Evolutionary conservation across 1,140 invertebrate species (phyloP).

Genomic region (Hormaphis cornu): DNA sequence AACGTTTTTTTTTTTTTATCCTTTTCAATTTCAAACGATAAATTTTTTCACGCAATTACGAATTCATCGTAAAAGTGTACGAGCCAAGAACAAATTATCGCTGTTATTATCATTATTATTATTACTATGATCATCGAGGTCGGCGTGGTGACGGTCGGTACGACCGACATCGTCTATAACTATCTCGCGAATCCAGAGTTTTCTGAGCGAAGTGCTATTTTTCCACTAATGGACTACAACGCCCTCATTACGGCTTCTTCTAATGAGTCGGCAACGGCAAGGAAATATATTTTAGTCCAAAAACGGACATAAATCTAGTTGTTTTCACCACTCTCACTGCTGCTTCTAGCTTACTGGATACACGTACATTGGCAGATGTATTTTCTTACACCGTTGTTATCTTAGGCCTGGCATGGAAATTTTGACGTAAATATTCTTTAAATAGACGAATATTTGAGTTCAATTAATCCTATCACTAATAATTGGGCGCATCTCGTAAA

Average conservation of each 20-base stretch:
- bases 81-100: neutral
- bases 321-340: neutral
- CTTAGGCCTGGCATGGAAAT: no score
- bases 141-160: neutral
- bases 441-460: no score
- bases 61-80: neutral
- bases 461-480: no score
- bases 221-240: neutral
- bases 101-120: neutral
- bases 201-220: neutral
- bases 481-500: no score
- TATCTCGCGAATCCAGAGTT: neutral
- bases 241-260: conserved; percentile 5
- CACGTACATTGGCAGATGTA: neutral
- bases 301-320: conserved; percentile 9
- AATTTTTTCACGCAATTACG: neutral
- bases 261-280: neutral
- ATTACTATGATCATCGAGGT: neutral
- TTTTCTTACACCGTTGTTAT: no score
- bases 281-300: neutral
- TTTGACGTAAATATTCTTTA: no score
- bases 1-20: no score
- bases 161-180: no score
- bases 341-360: no score
- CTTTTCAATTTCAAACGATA: neutral